Evolutionary conservation across 2,797 vertebrate genomes (phyloP), one percentile per base, ranked within the genome.

Genomic region (Acrocephalus scirpaceus): DNA sequence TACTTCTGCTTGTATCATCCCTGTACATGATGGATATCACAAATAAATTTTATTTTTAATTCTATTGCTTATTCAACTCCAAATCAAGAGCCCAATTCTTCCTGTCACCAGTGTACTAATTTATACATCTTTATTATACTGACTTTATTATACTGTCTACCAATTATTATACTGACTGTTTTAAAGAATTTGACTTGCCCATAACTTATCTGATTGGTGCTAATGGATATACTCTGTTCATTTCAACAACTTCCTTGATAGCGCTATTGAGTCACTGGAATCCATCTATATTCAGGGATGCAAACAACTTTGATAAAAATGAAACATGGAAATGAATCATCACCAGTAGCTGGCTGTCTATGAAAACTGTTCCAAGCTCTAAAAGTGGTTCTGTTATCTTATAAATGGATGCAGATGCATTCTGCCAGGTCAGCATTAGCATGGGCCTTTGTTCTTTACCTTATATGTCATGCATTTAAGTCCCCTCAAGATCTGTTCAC

Each of bases 11-110:
- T 67, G 2, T 90, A 74, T 81, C 10, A 3, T 72, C 44, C 66
- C 34, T 72, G 21, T 90, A 61, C 29, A 66, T 70, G 44, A 81
- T 60, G 45, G 66, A 67, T 78, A 91, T 84, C 5, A 7, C 65
- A 91, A 62, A 92, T 88, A 90, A 51, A 94, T 74, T 88, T 92
- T 84, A 48, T 71, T 69, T 86, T 67, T 47, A 77, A 81, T 91
- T 92, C 26, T 91, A 21, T 90, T 77, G 22, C 70, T 58, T 86
- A 60, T 86, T 91, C 76, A 84, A 7, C n/a, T 88, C 51, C 58
- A 91, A 34, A 86, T 89, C 40, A 69, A 69, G 13, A 91, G 17
- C 40, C 29, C 27, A 51, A 22, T 88, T 88, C 69, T 83, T 95
- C 44, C 44, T 81, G 62, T 84, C 89, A 70, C 26, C 19, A 69